phyloP scores from a whole-genome alignment of 2,797 vertebrate species.

The Micromesistius poutassou region DNA sequence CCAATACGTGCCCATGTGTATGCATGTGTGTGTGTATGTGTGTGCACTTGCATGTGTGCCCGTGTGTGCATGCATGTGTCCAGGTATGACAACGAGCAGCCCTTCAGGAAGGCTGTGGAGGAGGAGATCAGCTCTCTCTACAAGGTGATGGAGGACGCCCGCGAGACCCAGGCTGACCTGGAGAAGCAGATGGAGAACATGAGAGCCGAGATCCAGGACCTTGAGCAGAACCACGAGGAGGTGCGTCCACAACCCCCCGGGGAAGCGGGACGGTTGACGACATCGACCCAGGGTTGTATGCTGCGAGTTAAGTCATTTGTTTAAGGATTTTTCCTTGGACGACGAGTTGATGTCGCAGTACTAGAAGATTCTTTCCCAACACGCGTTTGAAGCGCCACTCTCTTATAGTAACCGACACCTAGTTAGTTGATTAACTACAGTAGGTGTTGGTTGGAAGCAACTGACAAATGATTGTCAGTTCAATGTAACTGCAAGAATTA shows the following conservation, averaged over 20 bases:
- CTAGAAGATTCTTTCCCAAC: not conserved
- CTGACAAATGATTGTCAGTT: not conserved
- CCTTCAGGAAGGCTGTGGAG: constrained; percentile 84
- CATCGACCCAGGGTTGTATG: not conserved
- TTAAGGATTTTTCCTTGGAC: too few relatives aligned
- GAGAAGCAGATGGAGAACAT: constrained; percentile 85
- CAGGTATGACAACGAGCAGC: constrained; percentile 90
- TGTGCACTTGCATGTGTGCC: too few relatives aligned
- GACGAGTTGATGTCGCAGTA: too few relatives aligned
- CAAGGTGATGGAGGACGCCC: constrained; percentile 89
- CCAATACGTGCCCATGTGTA: too few relatives aligned
- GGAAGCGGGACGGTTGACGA: not conserved
- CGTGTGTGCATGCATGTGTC: not conserved
- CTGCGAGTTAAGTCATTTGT: too few relatives aligned
- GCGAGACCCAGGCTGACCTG: constrained; percentile 82
- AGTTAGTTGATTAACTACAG: not conserved
- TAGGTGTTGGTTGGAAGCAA: not conserved
- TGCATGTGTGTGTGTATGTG: not conserved
- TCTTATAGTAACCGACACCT: not conserved
- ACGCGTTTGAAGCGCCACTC: not conserved
- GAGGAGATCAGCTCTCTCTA: constrained; percentile 89
- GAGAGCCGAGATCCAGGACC: constrained; percentile 78
- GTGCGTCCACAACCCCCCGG: constrained; percentile 48
- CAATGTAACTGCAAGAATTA: not conserved
- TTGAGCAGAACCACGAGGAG: constrained; percentile 84